Conservation (phyloP, 2,888 invertebrate genomes). For the Noctua comes region DNA sequence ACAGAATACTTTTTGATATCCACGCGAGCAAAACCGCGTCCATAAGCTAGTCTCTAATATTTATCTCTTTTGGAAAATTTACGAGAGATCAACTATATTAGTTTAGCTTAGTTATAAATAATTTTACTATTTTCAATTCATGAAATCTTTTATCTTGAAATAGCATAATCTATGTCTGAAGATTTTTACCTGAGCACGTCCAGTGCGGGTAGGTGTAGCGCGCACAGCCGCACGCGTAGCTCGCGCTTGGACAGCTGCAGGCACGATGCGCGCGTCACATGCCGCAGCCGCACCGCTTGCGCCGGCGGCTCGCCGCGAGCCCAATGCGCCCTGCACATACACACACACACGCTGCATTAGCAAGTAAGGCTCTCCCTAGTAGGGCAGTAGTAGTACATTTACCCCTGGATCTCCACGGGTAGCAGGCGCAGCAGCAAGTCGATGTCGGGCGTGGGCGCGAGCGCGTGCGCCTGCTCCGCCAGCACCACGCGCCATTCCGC, state of each 20-base stretch:
- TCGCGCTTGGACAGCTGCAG: constrained; percentile 47
- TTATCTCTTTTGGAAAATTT: too few species aligned
- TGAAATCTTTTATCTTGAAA: too few species aligned
- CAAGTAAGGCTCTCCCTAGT: background rate
- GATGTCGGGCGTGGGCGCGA: constrained; percentile 57
- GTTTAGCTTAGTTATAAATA: too few species aligned
- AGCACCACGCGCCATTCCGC: constrained; percentile 68
- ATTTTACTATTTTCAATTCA: too few species aligned
- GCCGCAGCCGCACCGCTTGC: constrained; percentile 67
- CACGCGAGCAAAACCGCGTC: too few species aligned
- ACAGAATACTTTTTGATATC: too few species aligned
- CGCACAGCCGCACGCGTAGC: constrained; percentile 74
- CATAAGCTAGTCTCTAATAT: too few species aligned
- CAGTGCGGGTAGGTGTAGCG: constrained; percentile 73
- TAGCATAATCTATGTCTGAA: too few species aligned
- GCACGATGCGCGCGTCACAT: constrained; percentile 63
- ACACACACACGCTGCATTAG: background rate
- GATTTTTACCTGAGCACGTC: constrained; percentile 69
- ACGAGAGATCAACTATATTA: too few species aligned
- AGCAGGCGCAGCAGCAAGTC: constrained; percentile 67
- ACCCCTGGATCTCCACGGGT: constrained; percentile 68
- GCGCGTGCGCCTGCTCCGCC: constrained; percentile 24
- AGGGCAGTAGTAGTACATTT: background rate
- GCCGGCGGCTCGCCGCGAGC: constrained; percentile 70
- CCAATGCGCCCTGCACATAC: constrained; percentile 72